Base-by-base conservation (phyloP, 1,140 invertebrate genomes). In the Atta cephalotes region DNA sequence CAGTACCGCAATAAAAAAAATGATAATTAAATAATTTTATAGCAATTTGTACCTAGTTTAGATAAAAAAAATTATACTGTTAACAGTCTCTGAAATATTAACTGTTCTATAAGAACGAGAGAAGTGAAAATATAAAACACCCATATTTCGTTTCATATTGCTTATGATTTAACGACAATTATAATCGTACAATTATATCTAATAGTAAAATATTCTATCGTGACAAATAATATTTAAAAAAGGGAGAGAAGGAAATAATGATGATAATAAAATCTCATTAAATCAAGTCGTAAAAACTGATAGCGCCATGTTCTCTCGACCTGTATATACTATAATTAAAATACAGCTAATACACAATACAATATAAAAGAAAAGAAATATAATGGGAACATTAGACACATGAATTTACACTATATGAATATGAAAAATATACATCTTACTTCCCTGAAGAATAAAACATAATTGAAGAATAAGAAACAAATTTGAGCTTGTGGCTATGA, bases 381-480 rank as follows among this genome's bases (percentile, higher is more conserved):
- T 81, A 65, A 87, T 28, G 63, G 65, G 62, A 62, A 31, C 18
- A 76, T 71, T 70, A 60, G 84, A 87, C 78, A 87, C 78, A 81
- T 72, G 87, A 76, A 87, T 91, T 87, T 91, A 90, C 85, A 77
- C 88, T 91, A 91, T 76, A 91, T 76, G 90, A 87, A 89, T 80
- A 88, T 87, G 87, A 87, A 89, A 89, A 86, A 91, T 89, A 88
- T 91, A 91, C 90, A 91, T 91, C 85, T 91, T 80, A 85, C 72
- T 84, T 86, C 68, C 80, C 77, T 68, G 85, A 85, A 89, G 66
- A 90, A 90, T 77, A 87, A 79, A 56, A 56, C 18, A 90, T 60
- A 88, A 91, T 66, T 79, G 72, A 88, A 72, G 65, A 88, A 56
- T 70, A 81, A 56, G 39, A 66, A 68, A 88, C 51, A 63, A 88